phyloP scores from a whole-genome alignment of 2,113 vertebrate genomes.

The Pholis gunnellus region DNA sequence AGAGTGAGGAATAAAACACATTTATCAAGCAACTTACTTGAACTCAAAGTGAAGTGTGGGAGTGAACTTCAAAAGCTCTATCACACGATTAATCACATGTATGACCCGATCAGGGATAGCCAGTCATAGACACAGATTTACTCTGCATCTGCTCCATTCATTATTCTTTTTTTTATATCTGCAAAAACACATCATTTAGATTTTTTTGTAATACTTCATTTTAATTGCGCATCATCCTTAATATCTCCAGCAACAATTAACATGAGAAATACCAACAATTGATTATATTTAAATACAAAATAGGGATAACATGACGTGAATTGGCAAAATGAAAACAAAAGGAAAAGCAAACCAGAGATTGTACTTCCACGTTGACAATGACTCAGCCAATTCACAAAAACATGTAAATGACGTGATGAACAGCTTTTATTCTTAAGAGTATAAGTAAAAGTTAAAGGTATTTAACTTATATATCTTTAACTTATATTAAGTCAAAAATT shows the following conservation, averaged over 20 bases:
- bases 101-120: neutral
- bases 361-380: too few relatives aligned
- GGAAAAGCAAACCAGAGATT: too few relatives aligned
- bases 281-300: neutral
- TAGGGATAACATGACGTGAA: neutral
- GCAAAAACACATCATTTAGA: neutral
- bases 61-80: neutral
- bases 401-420: neutral
- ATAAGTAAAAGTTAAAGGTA: neutral
- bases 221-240: neutral
- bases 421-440: neutral
- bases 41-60: neutral
- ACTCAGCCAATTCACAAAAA: too few relatives aligned
- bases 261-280: neutral
- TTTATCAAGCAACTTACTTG: neutral
- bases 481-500: neutral
- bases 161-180: neutral
- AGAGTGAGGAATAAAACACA: neutral
- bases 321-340: too few relatives aligned
- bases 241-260: neutral
- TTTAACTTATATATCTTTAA: neutral
- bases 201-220: neutral
- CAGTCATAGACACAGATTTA: neutral
- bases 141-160: neutral
- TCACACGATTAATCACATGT: constrained; percentile 1